Evolutionary conservation across 2,113 vertebrate species (phyloP), one percentile per base, ranked within the genome.

Genomic region (Cynoglossus semilaevis): DNA sequence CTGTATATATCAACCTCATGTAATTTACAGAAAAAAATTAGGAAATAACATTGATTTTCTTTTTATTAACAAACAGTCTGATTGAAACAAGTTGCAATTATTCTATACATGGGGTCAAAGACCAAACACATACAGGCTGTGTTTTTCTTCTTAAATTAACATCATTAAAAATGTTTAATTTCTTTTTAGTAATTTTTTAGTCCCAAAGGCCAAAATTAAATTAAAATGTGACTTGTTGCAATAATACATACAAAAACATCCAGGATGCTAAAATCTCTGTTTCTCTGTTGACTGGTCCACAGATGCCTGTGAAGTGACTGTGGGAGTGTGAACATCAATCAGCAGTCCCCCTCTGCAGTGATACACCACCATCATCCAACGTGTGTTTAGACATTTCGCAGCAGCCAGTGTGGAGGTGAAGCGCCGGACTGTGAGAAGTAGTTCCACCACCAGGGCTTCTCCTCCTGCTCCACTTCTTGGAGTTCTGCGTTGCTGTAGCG

Each of bases 401-500:
- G 92, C 67, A 99, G 89, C 97, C 97, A 99, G 29, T 90, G 84
- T 0, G 97, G 96, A 55, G 92, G 88, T 10, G 93, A 88, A 8
- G 90, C 74, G 18, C 89, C 92, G 7, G 94, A 86, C 6, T 93
- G 92, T 35, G 92, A 91, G 82, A 99, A 97, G 79, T 98, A 99
- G 3, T 90, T 88, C 97, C 97, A 99, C 97, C 96, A 99, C 97
- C 97, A 98, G 0, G 97, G 97, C 68, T 95, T 98, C 74, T 93
- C 91, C 87, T 90, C 11, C 29, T 67, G 0, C 51, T 87, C 88
- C 0, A 91, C 82, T 0, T 64, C 89, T 0, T 57, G 76, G 1
- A 50, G 36, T 1, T 79, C 85, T 0, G 78, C 63, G 50, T 71
- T 82, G 0, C 75, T 63, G 0, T 89, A 83, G 44, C 87, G 90